Conservation (phyloP, 2,797 vertebrate species). For the Falco peregrinus region DNA sequence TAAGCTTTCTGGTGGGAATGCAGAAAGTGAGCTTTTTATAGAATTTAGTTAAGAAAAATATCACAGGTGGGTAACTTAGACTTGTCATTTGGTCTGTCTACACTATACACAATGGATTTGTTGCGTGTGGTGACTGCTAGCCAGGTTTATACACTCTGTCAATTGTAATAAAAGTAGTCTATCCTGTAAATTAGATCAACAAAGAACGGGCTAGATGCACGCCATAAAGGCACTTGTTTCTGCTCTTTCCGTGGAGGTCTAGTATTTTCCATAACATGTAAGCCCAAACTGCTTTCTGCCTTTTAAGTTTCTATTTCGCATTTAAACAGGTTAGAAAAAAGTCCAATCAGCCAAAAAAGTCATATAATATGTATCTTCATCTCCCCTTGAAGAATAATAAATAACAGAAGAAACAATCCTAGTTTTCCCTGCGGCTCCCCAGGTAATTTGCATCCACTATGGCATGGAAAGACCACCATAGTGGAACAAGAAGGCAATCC, state of each 20-base stretch:
- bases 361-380: neutral
- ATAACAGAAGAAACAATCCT: neutral
- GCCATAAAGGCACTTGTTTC: neutral
- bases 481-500: neutral
- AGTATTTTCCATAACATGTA: neutral
- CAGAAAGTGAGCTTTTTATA: neutral
- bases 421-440: neutral
- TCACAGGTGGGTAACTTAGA: neutral
- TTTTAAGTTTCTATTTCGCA: neutral
- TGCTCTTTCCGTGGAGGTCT: neutral
- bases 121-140: neutral
- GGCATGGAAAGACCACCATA: too few relatives aligned
- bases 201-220: neutral
- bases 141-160: neutral
- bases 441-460: neutral
- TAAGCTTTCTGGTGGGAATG: neutral
- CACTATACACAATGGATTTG: neutral
- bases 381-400: neutral
- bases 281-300: neutral
- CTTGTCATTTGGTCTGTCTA: neutral
- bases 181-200: neutral
- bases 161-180: neutral
- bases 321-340: neutral
- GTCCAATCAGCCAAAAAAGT: neutral
- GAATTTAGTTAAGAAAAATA: neutral